Evolutionary conservation across 37 sponge, comb jelly and placozoan genomes (phyloP), one percentile per base, ranked within the genome.

Genomic region (Diacarnus erythraeanus): DNA sequence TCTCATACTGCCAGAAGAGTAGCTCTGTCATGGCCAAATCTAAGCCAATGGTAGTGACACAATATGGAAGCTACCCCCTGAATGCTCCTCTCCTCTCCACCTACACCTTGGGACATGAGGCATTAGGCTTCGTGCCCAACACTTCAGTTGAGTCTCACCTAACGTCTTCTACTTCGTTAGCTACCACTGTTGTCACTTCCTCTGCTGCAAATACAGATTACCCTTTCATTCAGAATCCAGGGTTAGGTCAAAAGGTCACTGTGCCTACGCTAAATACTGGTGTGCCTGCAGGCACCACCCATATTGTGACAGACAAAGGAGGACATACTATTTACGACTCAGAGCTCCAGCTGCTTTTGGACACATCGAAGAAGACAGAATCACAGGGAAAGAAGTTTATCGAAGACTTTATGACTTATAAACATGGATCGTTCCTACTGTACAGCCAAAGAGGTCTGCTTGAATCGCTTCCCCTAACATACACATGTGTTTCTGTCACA

Each of bases 401-500:
- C 6, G 77, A 67, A 21, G 66, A 75, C 38, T 70, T 56, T 40
- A 18, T 60, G 6, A 75, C 82, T 9, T 87, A 81, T 66, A 67
- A 81, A 22, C 82, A 87, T 41, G 88, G 88, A 43, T 87, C 88
- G 2, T 87, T 81, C 57, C 82, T 87, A 43, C 82, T 87, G 31
- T 87, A 76, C 64, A 23, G 36, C 21, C 88, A 87, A 71, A 33
- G 88, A 42, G 88, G 88, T 5, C 82, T 87, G 6, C 77, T 87
- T 8, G 88, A 87, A 77, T 81, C 88, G 1, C 71, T 71, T 27
- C 88, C 88, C 2, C 73, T 87, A 22, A 38, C 69, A 64, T 87
- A 87, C 75, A 54, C 65, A 26, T 87, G 88, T 39, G 5, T 60
- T 9, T 70, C 77, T 22, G 71, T 87, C 36, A 60, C 77, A 42